Percentiles rank a stretch among this genome's conserved stretches.
These are phyloP conservation scores for Rhaphigaster nebulosa DNA, from an alignment of 2,888 invertebrate genomes.

Conservation along the genomic window DNA sequence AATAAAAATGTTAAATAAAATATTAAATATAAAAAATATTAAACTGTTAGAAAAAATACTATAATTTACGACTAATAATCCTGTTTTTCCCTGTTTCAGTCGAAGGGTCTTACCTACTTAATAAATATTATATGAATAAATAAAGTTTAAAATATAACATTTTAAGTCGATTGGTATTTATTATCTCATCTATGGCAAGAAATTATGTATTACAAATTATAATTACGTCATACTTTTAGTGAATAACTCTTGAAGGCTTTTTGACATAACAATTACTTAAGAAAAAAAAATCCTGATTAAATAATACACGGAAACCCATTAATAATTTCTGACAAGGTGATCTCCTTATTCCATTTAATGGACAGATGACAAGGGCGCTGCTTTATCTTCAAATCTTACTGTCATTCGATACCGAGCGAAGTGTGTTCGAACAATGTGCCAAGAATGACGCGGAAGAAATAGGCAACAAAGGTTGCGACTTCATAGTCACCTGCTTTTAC, in stretches of 20 bases:
- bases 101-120: too few relatives aligned
- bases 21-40: too few relatives aligned
- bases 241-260: neutral
- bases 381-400: neutral
- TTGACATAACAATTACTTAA: neutral
- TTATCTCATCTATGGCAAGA: neutral
- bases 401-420: neutral
- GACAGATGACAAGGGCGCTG: neutral
- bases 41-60: too few relatives aligned
- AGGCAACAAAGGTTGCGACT: neutral
- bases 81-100: too few relatives aligned
- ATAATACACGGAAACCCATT: neutral
- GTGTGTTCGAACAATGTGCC: neutral
- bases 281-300: neutral
- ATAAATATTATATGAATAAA: too few relatives aligned
- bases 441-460: neutral
- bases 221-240: neutral
- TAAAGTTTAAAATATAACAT: too few relatives aligned
- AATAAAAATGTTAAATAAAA: too few relatives aligned
- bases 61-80: too few relatives aligned
- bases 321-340: neutral
- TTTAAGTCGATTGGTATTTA: neutral
- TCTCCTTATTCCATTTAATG: conserved; percentile 2
- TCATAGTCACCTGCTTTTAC: neutral
- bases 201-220: neutral